A percentile compares a stretch with the other conserved stretches of the same genome.
phyloP scores from a whole-genome alignment of 2,888 invertebrate genomes.

The Aleiodes testaceus region DNA sequence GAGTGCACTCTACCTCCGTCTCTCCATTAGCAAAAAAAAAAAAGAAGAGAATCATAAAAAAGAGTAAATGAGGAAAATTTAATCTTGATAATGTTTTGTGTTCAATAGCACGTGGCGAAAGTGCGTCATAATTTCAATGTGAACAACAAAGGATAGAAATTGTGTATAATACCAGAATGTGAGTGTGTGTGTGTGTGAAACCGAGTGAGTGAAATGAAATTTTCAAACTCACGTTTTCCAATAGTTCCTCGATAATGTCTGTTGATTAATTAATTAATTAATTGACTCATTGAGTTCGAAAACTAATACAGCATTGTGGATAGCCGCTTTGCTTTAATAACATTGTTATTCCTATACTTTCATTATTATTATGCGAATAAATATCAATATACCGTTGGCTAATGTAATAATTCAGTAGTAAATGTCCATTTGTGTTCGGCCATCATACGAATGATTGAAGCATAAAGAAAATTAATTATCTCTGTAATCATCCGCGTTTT shows the following conservation, averaged over 20 bases:
- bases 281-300: slow-evolving; percentile 1
- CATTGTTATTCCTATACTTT: background rate
- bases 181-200: no score
- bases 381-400: background rate
- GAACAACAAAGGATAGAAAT: no score
- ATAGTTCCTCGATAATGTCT: background rate
- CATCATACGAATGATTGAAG: slow-evolving; percentile 3
- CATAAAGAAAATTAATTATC: slow-evolving; percentile 11
- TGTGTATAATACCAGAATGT: no score
- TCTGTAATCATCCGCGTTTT: slow-evolving; percentile 4
- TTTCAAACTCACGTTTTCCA: background rate
- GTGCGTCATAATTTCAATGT: slow-evolving; percentile 7
- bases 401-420: background rate
- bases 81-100: slow-evolving; percentile 21
- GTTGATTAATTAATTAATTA: slow-evolving; percentile 25
- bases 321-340: slow-evolving; percentile 10
- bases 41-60: background rate
- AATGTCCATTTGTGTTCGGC: background rate
- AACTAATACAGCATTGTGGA: slow-evolving; percentile 3
- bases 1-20: background rate
- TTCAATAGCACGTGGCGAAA: background rate
- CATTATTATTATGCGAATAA: background rate
- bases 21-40: background rate
- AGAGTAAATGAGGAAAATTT: slow-evolving; percentile 15
- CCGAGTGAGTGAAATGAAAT: background rate